Conservation (phyloP, 2,797 vertebrate species). For the Arrhamphus sclerolepis region DNA sequence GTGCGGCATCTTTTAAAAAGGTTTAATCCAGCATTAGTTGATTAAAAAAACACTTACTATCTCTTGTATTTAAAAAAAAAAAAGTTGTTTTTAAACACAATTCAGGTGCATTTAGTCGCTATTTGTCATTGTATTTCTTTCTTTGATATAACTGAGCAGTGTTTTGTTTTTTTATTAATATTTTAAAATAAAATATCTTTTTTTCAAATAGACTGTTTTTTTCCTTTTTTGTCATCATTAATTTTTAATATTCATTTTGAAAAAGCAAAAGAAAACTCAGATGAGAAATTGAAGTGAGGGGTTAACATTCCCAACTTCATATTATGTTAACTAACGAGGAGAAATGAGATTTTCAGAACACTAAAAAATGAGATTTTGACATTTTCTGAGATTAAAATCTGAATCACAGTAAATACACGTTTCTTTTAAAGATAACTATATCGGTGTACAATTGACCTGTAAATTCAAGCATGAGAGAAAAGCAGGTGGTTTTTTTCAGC, state of each 20-base stretch:
- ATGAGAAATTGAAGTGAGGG: neutral
- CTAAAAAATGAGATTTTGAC: too few relatives aligned
- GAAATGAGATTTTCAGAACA: too few relatives aligned
- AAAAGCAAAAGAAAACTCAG: neutral
- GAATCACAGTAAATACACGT: too few relatives aligned
- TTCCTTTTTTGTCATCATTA: neutral
- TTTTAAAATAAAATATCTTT: conserved; percentile 20
- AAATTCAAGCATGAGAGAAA: neutral
- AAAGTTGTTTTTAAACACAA: neutral
- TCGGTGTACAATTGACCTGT: too few relatives aligned
- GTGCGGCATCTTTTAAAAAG: neutral
- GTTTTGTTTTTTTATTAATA: conserved; percentile 14
- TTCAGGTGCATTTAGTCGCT: neutral
- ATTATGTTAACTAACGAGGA: too few relatives aligned
- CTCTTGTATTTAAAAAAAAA: conserved; percentile 1
- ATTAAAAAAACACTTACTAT: neutral
- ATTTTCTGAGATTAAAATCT: too few relatives aligned
- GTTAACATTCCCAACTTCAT: too few relatives aligned
- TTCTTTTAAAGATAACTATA: too few relatives aligned
- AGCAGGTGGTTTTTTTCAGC: neutral
- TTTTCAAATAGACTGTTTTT: neutral
- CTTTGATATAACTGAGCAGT: neutral
- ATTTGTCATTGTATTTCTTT: neutral
- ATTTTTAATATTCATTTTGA: too few relatives aligned
- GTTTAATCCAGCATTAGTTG: neutral